Percentiles rank a stretch among this genome's conserved stretches.
phyloP scores from a whole-genome alignment of 1,140 invertebrate genomes.

The Coptotermes formosanus region DNA sequence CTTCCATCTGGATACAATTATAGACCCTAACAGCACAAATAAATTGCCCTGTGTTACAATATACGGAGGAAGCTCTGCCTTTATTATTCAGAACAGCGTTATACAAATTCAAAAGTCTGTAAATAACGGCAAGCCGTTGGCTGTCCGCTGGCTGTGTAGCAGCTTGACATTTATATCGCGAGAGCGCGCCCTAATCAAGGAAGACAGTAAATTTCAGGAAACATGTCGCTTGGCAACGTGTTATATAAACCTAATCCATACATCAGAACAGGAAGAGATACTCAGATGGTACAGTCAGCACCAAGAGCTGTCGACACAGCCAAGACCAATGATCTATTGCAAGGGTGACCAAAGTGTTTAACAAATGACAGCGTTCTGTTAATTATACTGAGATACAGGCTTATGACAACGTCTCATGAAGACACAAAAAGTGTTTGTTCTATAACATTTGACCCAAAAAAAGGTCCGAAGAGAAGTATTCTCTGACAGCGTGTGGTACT shows the following conservation, averaged over 20 bases:
- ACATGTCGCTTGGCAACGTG: conserved; percentile 6
- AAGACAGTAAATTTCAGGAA: conserved; percentile 3
- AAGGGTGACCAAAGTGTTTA: no score
- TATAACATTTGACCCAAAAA: no score
- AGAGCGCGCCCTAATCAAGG: background rate
- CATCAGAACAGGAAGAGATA: background rate
- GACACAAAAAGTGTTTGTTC: no score
- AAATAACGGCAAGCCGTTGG: background rate
- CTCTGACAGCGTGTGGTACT: no score
- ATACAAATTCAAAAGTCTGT: conserved; percentile 13
- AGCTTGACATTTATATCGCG: background rate
- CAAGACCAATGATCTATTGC: no score
- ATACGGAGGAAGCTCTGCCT: background rate
- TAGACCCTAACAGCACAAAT: background rate
- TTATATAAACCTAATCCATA: conserved; percentile 1
- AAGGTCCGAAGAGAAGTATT: no score
- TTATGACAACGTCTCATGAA: no score
- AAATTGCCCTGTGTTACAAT: background rate
- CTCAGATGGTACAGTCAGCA: background rate
- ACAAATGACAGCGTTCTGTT: no score
- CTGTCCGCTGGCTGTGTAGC: background rate
- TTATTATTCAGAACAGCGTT: background rate
- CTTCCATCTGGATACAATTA: background rate
- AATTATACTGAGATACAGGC: no score
- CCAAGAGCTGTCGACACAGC: background rate